A percentile compares a stretch with the other conserved stretches of the same genome.
Conservation (phyloP, 2,888 invertebrate genomes). For the Salpingus planirostris region DNA sequence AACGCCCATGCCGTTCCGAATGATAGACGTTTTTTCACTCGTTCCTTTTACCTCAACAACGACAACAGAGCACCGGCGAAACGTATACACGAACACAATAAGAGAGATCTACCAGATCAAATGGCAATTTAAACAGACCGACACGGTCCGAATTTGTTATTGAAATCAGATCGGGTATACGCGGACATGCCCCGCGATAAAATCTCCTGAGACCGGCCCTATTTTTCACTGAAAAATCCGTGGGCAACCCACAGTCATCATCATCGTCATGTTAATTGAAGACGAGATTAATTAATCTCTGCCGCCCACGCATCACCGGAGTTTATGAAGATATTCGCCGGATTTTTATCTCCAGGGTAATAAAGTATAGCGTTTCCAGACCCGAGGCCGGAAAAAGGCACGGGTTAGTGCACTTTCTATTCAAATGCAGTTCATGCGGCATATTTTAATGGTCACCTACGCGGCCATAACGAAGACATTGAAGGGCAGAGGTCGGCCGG, state of each 20-base stretch:
- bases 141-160: slow-evolving; percentile 36
- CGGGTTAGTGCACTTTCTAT: slow-evolving; percentile 15
- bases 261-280: too few species aligned
- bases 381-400: slow-evolving; percentile 9
- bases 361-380: slow-evolving; percentile 9
- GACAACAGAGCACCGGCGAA: too few species aligned
- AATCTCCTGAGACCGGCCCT: too few species aligned
- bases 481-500: slow-evolving; percentile 21
- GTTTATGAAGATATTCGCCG: too few species aligned
- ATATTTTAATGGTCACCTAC: slow-evolving; percentile 20
- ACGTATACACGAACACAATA: too few species aligned
- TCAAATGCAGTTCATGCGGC: slow-evolving; percentile 12
- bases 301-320: too few species aligned
- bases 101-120: slow-evolving; percentile 26
- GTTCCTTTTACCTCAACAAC: too few species aligned
- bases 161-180: slow-evolving; percentile 32
- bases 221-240: too few species aligned
- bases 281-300: too few species aligned
- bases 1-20: not conserved
- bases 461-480: slow-evolving; percentile 22
- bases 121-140: slow-evolving; percentile 24
- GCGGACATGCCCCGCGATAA: slow-evolving; percentile 21
- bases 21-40: too few species aligned
- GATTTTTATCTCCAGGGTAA: too few species aligned
- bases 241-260: too few species aligned